A percentile compares a stretch with the other conserved stretches of the same genome.
phyloP scores from a whole-genome alignment of 2,113 vertebrate species.

The Erpornis zantholeuca region DNA sequence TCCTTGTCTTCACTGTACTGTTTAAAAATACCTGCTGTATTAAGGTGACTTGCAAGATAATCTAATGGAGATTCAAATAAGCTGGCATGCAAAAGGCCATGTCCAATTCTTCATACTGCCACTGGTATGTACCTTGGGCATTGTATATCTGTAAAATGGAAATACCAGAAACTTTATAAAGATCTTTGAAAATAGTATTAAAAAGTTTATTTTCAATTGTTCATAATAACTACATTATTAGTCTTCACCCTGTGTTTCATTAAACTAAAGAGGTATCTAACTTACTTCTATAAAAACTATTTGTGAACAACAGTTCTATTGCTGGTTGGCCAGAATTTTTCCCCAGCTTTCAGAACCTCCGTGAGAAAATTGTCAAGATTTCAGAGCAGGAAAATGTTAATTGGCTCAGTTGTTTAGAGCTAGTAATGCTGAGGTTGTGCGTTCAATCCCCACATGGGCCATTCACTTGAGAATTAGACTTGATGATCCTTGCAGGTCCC shows the following conservation, averaged over 20 bases:
- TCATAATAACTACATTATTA: not conserved
- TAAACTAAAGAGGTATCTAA: not conserved
- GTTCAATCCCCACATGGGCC: not conserved
- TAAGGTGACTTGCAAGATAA: not conserved
- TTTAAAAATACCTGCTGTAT: not conserved
- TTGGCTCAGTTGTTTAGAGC: not conserved
- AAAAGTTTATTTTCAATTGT: not conserved
- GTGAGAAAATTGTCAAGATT: not conserved
- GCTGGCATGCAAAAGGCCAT: not conserved
- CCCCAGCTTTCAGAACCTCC: not conserved
- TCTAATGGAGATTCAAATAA: not conserved
- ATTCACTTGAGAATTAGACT: not conserved
- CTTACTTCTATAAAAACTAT: not conserved
- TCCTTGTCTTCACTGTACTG: not conserved
- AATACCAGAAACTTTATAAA: not conserved
- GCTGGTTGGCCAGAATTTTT: not conserved
- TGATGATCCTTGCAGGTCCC: not conserved
- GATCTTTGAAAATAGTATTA: not conserved
- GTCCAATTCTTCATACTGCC: not conserved
- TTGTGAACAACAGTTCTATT: not conserved
- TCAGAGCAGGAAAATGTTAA: not conserved
- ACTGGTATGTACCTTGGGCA: not conserved
- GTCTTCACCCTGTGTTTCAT: not conserved
- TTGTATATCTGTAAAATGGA: not conserved
- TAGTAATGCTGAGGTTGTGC: fast-evolving